A percentile compares a stretch with the other conserved stretches of the same genome.
Evolutionary conservation across 2,888 invertebrate species (phyloP).

Genomic region (Xestia c-nigrum): DNA sequence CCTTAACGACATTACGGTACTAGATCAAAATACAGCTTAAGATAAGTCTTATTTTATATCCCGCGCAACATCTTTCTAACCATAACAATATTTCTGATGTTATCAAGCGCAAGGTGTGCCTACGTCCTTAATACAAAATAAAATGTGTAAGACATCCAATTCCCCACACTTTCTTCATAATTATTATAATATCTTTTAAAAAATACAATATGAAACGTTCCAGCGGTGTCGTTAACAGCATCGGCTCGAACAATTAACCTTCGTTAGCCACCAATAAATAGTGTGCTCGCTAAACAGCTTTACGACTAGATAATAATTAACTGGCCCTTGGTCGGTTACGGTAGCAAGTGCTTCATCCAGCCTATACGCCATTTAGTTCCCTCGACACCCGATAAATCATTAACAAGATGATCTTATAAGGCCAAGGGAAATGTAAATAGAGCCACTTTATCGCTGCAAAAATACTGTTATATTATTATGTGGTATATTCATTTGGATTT

Average conservation of each 20-base stretch:
- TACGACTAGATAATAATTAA: conserved; percentile 85
- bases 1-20: not conserved
- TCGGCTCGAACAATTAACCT: conserved; percentile 81
- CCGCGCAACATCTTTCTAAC: conserved; percentile 26
- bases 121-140: conserved; percentile 32
- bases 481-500: conserved; percentile 19
- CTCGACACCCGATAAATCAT: conserved; percentile 76
- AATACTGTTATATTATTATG: conserved; percentile 36
- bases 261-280: conserved; percentile 86
- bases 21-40: conserved; percentile 16
- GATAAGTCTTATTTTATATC: conserved; percentile 15
- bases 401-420: conserved; percentile 63
- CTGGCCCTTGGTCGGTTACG: conserved; percentile 76
- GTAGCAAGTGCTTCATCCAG: conserved; percentile 77
- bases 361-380: conserved; percentile 71
- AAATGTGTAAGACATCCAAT: conserved; percentile 37
- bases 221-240: conserved; percentile 71
- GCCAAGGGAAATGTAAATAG: conserved; percentile 59
- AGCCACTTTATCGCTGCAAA: conserved; percentile 54
- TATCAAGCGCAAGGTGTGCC: conserved; percentile 47
- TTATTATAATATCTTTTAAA: conserved; percentile 63
- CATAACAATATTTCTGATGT: conserved; percentile 48
- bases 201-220: conserved; percentile 61
- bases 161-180: conserved; percentile 46
- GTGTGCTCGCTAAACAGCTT: conserved; percentile 80